Evolutionary conservation across 2,888 invertebrate genomes (phyloP), one percentile per base, ranked within the genome.

Genomic region (Andrena minutula): DNA sequence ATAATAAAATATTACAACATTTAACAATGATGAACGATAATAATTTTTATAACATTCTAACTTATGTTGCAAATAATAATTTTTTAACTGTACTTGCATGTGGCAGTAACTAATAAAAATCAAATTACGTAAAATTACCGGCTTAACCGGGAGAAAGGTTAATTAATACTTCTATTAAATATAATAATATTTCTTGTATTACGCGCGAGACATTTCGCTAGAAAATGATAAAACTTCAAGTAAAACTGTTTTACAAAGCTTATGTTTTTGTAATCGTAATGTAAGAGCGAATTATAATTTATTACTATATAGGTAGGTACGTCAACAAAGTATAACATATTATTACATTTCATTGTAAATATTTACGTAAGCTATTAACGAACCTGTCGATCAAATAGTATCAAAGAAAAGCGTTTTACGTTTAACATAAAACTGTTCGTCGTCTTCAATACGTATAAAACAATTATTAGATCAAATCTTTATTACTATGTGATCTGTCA

Each of bases 381-480:
- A 77, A 80, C 77, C 77, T 72, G 68, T 8, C 49, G 12, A 6
- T 23, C 20, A 16, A 51, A 47, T 47, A 28, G 5, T 30, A 49
- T 26, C 7, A n/a, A 63, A 63, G 12, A 20, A 28, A 32, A 16
- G n/a, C 7, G 8, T 65, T 61, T 26, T 47, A 28, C 16, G 60
- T 35, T 61, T 16, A 41, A 41, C 41, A 41, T 41, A 16, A 56
- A 68, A 68, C 10, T 53, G 20, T 12, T 51, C 10, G 10, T 32
- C 10, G 41, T 58, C 20, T 58, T 28, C 0, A 58, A 58, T 32
- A 66, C 8, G 20, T 2, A 66, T 66, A 23, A 0, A 51, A 32
- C 12, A 12, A 41, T 12, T 41, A 10, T 23, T 23, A 16, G 23
- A 53, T 68, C n/a, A 35, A 35, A 35, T 16, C n/a, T 26, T n/a